These are phyloP conservation scores for Cancer borealis DNA, from an alignment of 2,888 invertebrate genomes.

Conservation along the genomic window DNA sequence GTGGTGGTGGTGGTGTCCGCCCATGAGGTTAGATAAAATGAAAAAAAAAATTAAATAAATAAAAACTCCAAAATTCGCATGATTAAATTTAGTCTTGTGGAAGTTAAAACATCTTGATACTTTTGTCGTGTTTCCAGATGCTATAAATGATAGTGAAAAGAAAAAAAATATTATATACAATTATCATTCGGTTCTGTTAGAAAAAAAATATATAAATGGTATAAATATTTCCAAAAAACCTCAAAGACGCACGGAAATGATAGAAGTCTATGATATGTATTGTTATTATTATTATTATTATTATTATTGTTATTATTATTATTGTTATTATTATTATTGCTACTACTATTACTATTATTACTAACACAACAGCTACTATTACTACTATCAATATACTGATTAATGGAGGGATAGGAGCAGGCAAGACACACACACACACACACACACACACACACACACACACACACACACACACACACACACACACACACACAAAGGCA, in stretches of 20 bases:
- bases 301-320: conserved; percentile 5
- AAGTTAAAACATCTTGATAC: too few relatives aligned
- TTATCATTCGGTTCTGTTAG: too few relatives aligned
- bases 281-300: not conserved
- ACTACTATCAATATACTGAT: not conserved
- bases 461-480: conserved; percentile 8
- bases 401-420: not conserved
- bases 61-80: too few relatives aligned
- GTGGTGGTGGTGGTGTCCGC: not conserved
- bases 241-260: not conserved
- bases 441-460: conserved; percentile 7
- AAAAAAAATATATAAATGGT: not conserved
- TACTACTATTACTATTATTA: not conserved
- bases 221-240: not conserved
- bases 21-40: not conserved
- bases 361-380: not conserved
- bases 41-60: not conserved
- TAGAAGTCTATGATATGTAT: not conserved
- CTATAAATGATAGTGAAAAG: too few relatives aligned
- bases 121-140: too few relatives aligned
- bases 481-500: not conserved
- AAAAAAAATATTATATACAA: too few relatives aligned
- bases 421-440: not conserved
- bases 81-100: too few relatives aligned
- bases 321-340: not conserved